Base-by-base conservation (phyloP, 2,113 vertebrate species). In the Xerus inauris region DNA sequence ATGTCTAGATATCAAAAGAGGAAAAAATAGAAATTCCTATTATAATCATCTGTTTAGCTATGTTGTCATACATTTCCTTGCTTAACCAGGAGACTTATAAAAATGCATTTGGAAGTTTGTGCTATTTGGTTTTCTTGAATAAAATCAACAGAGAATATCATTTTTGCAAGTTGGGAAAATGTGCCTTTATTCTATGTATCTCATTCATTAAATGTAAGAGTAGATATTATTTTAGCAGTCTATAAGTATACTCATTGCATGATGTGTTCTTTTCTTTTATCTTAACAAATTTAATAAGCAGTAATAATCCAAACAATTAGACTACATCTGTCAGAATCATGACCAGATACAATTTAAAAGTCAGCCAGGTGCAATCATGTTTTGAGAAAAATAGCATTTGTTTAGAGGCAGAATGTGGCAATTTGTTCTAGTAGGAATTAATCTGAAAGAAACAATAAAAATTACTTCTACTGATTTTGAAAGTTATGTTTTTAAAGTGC, bases 361-460 rank as follows among this genome's bases (percentile, higher is more conserved):
- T 57, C 24, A 75, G 35, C 8, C 80, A 92, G 28, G 88, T 49
- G 26, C 9, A 95, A 95, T 35, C 67, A 83, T 20, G 19, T 72
- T 88, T 62, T n/a, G 51, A 45, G n/a, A 80, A n/a, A 96, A 96
- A 89, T 35, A 84, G 2, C 19, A n/a, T 95, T 94, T 87, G 38
- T 88, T 90, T 93, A 80, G 6, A 84, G 38, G 11, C 13, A 57
- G 57, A 90, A 67, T 80, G 87, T 26, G 22, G 35, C 42, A 93
- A 80, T 96, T 91, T 92, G 47, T 80, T 82, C 24, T 10, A 82
- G 11, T 80, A 59, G n/a, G 96, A 86, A 95, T 82, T 94, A n/a
- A 77, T 88, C 11, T 28, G 10, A 81, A 94, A 85, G n/a, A 7
- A 5, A 82, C 35, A 54, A 85, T 93, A 95, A 94, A 87, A 87